Evolutionary conservation across 2,797 vertebrate genomes (phyloP).

Genomic region (Acomys russatus): DNA sequence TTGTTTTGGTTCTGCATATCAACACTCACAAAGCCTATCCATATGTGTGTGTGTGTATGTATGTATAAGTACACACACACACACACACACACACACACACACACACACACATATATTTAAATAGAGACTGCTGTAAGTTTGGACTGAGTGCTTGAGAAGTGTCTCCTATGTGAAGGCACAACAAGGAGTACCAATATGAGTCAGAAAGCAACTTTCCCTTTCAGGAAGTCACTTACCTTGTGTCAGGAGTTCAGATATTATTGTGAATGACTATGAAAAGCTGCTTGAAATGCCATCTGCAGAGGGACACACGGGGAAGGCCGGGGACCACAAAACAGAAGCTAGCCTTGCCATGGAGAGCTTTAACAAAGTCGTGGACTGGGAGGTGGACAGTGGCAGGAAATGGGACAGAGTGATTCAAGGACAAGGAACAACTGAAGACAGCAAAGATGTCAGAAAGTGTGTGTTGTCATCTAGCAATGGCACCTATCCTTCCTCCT

Average conservation of each 20-base stretch:
- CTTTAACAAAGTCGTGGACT: constrained; percentile 8
- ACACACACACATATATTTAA: background rate
- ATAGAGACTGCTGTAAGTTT: background rate
- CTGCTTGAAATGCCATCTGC: background rate
- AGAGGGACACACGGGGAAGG: background rate
- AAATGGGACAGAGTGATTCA: background rate
- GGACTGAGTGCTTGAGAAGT: background rate
- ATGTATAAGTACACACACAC: too few relatives aligned
- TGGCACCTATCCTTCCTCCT: background rate
- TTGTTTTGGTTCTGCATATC: background rate
- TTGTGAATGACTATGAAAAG: background rate
- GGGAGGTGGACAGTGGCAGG: background rate
- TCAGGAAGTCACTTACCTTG: constrained; percentile 17
- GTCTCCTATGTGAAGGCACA: background rate
- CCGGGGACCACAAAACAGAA: background rate
- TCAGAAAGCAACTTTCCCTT: background rate
- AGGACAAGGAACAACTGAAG: background rate
- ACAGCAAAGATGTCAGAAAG: constrained; percentile 22
- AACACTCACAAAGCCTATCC: constrained; percentile 16
- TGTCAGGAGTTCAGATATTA: background rate
- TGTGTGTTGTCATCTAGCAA: background rate
- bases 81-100: too few relatives aligned
- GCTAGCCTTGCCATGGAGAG: background rate
- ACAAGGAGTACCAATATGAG: background rate
- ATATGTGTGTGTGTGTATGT: background rate